Evolutionary conservation across 2,797 vertebrate species (phyloP).

Genomic region (Trachurus trachurus): DNA sequence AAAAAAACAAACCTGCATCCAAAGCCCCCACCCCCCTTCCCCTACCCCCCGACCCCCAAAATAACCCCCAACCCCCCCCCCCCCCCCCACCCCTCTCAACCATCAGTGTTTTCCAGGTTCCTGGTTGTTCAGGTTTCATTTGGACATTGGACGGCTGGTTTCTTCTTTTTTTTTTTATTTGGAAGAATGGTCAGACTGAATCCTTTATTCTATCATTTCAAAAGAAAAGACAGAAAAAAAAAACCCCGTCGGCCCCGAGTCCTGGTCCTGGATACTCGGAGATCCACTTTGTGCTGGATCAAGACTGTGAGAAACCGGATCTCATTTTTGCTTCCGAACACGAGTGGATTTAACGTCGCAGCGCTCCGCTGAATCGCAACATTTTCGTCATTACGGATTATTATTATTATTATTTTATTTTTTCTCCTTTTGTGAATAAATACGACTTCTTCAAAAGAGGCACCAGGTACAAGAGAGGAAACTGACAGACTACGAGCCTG

Average conservation of each 20-base stretch:
- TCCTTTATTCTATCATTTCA: conserved; percentile 11
- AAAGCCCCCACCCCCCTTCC: conserved; percentile 80
- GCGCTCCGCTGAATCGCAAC: neutral
- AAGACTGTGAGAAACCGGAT: neutral
- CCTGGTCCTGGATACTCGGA: neutral
- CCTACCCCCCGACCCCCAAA: conserved; percentile 28
- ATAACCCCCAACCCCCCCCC: conserved; percentile 29
- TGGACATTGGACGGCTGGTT: conserved; percentile 8
- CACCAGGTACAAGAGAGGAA: conserved; percentile 26
- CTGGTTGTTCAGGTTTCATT: conserved; percentile 1
- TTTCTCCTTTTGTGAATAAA: neutral
- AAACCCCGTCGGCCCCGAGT: neutral
- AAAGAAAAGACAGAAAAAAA: too few species aligned
- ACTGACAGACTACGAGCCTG: neutral
- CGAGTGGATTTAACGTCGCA: neutral
- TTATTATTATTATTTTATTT: too few species aligned
- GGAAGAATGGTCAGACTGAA: neutral
- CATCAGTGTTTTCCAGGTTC: conserved; percentile 80
- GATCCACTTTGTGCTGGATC: neutral
- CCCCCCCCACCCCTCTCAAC: conserved; percentile 4
- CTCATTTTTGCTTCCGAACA: neutral
- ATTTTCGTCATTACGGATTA: neutral
- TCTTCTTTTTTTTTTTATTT: neutral
- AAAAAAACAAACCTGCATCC: conserved; percentile 75
- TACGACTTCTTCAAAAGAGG: neutral